These are phyloP conservation scores for Platerodrilus igneus DNA, from an alignment of 2,888 invertebrate species.

Conservation along the genomic window DNA sequence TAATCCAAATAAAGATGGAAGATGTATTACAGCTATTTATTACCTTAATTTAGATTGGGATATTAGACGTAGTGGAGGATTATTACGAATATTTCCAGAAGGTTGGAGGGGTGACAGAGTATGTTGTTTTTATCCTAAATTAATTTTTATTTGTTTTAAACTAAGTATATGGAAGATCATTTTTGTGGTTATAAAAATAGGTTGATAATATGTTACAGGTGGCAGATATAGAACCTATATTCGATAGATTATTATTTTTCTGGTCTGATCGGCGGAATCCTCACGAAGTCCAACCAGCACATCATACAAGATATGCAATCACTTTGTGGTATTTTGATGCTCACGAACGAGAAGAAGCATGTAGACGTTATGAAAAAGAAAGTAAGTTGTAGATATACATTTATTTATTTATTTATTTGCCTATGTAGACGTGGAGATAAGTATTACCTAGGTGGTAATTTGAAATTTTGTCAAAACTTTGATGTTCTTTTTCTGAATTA, in stretches of 20 bases:
- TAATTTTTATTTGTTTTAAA: too few species aligned
- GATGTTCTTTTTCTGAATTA: too few species aligned
- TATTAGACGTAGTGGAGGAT: conserved; percentile 75
- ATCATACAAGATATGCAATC: conserved; percentile 82
- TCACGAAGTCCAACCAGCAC: conserved; percentile 94
- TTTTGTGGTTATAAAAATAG: too few species aligned
- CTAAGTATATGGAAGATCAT: too few species aligned
- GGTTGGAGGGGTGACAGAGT: conserved; percentile 69
- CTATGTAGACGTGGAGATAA: neutral
- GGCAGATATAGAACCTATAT: conserved; percentile 88
- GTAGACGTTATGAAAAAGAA: conserved; percentile 53
- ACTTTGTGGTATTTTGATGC: conserved; percentile 91
- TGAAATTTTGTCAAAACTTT: too few species aligned
- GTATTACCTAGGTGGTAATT: too few species aligned
- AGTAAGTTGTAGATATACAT: conserved; percentile 41
- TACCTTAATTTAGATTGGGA: conserved; percentile 96
- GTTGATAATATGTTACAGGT: too few species aligned
- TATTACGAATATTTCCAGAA: conserved; percentile 89
- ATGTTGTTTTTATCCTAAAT: conserved; percentile 14
- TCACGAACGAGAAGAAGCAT: conserved; percentile 72
- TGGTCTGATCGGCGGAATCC: conserved; percentile 97
- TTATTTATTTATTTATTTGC: neutral
- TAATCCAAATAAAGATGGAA: conserved; percentile 94
- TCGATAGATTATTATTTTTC: conserved; percentile 92
- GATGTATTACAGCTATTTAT: conserved; percentile 96